A percentile compares a stretch with the other conserved stretches of the same genome.
phyloP scores from a whole-genome alignment of 2,113 vertebrate species.

The Onychorhynchus coronatus region DNA sequence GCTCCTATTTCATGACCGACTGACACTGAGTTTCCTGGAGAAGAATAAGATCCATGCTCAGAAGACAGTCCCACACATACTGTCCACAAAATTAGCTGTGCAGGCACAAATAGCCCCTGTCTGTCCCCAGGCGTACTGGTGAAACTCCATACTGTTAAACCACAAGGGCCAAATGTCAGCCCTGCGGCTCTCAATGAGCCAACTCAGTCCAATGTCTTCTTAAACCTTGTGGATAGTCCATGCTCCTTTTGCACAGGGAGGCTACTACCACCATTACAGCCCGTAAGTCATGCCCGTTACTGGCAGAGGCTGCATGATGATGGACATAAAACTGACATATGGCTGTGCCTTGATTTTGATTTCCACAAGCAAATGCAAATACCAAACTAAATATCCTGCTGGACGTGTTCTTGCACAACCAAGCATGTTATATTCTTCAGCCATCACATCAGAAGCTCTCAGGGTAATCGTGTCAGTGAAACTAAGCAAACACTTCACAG shows the following conservation, averaged over 20 bases:
- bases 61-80: not conserved
- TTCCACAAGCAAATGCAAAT: not conserved
- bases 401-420: not conserved
- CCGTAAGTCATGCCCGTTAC: fast-evolving
- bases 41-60: not conserved
- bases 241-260: not conserved
- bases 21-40: not conserved
- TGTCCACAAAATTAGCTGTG: not conserved
- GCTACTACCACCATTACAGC: fast-evolving
- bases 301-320: not conserved
- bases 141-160: not conserved
- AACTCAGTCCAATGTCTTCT: not conserved
- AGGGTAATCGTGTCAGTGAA: conserved; percentile 12
- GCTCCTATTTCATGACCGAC: not conserved
- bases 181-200: not conserved
- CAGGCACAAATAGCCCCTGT: not conserved
- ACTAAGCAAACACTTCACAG: conserved; percentile 25
- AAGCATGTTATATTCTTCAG: not conserved
- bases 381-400: not conserved
- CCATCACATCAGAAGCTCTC: not conserved
- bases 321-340: not conserved
- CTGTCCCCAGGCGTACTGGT: not conserved
- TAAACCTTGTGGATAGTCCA: not conserved
- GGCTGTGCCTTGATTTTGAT: not conserved
- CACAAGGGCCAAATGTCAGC: not conserved